Evolutionary conservation across 2,797 vertebrate species (phyloP).

Genomic region (Parauchenoglanis ngamensis): DNA sequence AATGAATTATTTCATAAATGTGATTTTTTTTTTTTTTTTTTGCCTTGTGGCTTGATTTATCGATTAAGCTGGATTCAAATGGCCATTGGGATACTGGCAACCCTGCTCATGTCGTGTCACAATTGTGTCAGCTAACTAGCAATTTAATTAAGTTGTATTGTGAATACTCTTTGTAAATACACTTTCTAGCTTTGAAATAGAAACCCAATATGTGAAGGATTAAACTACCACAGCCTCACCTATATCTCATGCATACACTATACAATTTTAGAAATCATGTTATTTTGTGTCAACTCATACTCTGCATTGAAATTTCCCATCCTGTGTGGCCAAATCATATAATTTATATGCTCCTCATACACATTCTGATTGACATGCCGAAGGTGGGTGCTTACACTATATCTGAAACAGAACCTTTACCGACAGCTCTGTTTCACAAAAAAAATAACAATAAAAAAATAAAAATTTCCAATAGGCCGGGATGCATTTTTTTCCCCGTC

Average conservation of each 20-base stretch:
- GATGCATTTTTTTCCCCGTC: background rate
- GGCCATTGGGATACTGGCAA: background rate
- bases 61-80: background rate
- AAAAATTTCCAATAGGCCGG: background rate
- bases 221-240: background rate
- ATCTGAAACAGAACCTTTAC: background rate
- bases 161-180: background rate
- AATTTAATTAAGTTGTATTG: background rate
- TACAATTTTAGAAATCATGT: background rate
- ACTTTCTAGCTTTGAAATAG: background rate
- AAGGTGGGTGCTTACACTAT: background rate
- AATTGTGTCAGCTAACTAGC: background rate
- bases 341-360: background rate
- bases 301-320: background rate
- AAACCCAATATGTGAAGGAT: background rate
- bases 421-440: background rate
- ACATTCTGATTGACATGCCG: background rate
- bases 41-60: background rate
- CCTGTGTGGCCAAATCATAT: slow-evolving; percentile 11
- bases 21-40: background rate
- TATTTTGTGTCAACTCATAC: background rate
- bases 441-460: background rate
- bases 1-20: background rate
- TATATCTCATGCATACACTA: too few species aligned
- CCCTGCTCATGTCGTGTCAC: background rate